Conservation (phyloP, 2,888 invertebrate species). For the Amblyjoppa fuscipennis region DNA sequence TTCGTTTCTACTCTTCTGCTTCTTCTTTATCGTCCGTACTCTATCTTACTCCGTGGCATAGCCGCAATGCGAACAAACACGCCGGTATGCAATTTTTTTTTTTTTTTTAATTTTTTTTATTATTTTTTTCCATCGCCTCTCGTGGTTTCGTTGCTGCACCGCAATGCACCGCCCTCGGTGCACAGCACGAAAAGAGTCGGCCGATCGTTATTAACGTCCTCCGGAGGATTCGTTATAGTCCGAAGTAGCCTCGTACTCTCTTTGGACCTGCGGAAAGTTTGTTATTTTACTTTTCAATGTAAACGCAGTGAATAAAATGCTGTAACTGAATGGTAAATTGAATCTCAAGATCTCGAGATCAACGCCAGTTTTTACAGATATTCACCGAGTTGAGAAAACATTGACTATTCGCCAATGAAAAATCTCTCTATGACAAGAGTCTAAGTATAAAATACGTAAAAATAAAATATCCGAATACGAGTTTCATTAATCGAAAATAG, state of each 20-base stretch:
- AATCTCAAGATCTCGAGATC: background rate
- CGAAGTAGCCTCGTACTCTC: slow-evolving; percentile 6
- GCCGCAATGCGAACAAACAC: slow-evolving; percentile 29
- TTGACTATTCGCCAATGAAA: background rate
- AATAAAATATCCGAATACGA: background rate
- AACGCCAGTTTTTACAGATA: background rate
- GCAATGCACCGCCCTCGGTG: slow-evolving; percentile 44
- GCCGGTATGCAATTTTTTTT: slow-evolving; percentile 54
- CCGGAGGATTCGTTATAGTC: slow-evolving; percentile 45
- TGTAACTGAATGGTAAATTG: background rate
- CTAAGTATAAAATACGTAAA: background rate
- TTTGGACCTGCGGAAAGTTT: slow-evolving; percentile 13
- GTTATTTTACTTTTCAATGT: background rate
- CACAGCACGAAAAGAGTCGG: slow-evolving; percentile 34
- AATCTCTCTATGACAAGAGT: background rate
- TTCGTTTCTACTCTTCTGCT: slow-evolving; percentile 37
- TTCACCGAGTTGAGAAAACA: background rate
- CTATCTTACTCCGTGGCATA: slow-evolving; percentile 13
- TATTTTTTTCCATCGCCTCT: slow-evolving; percentile 1
- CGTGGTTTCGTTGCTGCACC: slow-evolving; percentile 50
- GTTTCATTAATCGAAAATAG: background rate
- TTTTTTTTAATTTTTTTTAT: slow-evolving; percentile 27
- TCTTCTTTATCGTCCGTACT: slow-evolving; percentile 13
- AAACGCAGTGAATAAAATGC: slow-evolving; percentile 3
- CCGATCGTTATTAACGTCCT: slow-evolving; percentile 54